Evolutionary conservation across 2,113 vertebrate species (phyloP).

Genomic region (Cervus canadensis): DNA sequence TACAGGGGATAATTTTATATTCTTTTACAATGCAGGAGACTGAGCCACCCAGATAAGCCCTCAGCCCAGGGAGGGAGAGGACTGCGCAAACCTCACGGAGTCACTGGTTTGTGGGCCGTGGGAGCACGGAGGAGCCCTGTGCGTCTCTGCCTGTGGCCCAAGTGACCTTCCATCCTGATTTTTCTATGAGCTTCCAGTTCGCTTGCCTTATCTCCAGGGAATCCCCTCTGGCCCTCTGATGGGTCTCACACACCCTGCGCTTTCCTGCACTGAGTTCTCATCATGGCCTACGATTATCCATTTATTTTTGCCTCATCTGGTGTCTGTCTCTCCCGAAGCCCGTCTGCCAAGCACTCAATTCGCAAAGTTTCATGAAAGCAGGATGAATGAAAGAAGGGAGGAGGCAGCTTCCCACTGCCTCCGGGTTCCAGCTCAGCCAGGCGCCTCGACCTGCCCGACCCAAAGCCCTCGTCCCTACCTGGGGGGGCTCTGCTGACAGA

Average conservation of each 20-base stretch:
- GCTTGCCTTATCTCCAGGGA: accelerated
- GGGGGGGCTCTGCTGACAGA: accelerated
- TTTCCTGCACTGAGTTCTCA: not conserved
- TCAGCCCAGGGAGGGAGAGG: not conserved
- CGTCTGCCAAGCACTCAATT: accelerated
- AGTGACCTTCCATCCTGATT: not conserved
- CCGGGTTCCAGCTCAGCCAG: not conserved
- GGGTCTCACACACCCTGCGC: not conserved
- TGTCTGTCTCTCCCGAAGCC: accelerated
- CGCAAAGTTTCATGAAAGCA: not conserved
- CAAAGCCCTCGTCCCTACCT: not conserved
- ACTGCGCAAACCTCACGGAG: accelerated
- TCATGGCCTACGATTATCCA: not conserved
- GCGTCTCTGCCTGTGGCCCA: not conserved
- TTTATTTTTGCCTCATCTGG: not conserved
- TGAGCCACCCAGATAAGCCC: not conserved
- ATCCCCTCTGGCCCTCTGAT: not conserved
- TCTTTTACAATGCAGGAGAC: not conserved
- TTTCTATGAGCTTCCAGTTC: not conserved
- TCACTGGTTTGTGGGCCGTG: accelerated
- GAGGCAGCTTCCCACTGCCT: not conserved
- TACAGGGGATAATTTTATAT: not conserved
- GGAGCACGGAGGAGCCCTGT: too few species aligned
- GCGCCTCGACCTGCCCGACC: accelerated
- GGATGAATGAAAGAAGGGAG: accelerated